Conservation (phyloP, 2,797 vertebrate species). For the Phataginus tetradactyla region DNA sequence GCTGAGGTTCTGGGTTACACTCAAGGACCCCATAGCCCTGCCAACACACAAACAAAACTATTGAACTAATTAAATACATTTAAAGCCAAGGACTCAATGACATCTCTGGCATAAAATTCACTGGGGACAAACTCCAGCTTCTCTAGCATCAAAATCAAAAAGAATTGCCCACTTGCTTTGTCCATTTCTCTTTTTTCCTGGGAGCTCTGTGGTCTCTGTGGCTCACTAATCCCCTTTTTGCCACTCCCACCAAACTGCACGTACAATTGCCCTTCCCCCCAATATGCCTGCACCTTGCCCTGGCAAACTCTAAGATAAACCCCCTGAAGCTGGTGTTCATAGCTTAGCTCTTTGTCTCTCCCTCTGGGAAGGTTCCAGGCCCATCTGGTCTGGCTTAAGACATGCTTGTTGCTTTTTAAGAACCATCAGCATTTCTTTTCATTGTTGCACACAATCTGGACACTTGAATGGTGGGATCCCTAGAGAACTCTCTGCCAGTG, state of each 20-base stretch:
- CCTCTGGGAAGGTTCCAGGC: constrained; percentile 59
- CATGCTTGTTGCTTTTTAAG: constrained; percentile 50
- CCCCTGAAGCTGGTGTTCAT: background rate
- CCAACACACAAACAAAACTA: constrained; percentile 38
- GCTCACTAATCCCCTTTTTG: background rate
- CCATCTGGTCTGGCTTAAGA: constrained; percentile 71
- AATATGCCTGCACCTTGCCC: background rate
- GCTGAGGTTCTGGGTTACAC: background rate
- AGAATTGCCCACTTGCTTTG: background rate
- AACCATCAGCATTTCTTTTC: constrained; percentile 69
- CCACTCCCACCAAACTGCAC: background rate
- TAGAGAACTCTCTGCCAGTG: constrained; percentile 42
- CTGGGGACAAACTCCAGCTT: constrained; percentile 26
- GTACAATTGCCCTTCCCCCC: background rate
- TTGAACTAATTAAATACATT: constrained; percentile 36
- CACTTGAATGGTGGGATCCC: constrained; percentile 44
- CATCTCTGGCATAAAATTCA: constrained; percentile 26
- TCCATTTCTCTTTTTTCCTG: background rate
- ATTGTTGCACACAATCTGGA: constrained; percentile 57
- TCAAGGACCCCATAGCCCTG: background rate
- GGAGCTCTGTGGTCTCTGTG: background rate
- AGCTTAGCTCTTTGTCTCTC: constrained; percentile 27
- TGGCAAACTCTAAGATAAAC: background rate
- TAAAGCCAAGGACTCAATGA: constrained; percentile 43
- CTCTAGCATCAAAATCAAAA: constrained; percentile 49